phyloP scores from a whole-genome alignment of 2,113 vertebrate species.

The Numida meleagris region DNA sequence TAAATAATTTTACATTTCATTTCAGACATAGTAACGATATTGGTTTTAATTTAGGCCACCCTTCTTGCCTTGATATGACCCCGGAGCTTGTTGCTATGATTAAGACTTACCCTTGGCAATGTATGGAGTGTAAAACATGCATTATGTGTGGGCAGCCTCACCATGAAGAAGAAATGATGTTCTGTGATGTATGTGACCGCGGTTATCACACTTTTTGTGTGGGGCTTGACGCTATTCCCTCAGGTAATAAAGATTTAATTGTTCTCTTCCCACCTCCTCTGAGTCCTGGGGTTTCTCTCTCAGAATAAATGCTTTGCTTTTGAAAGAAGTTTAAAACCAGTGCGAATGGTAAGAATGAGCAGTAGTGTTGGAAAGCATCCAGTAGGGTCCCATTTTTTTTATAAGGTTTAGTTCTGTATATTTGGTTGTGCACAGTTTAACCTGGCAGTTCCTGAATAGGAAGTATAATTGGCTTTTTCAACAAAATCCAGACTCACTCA shows the following conservation, averaged over 20 bases:
- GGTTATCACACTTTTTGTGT: constrained; percentile 99
- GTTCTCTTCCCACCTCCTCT: not conserved
- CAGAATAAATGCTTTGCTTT: not conserved
- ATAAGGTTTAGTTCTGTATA: constrained; percentile 47
- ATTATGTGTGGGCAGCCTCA: constrained; percentile 95
- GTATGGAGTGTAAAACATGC: constrained; percentile 99
- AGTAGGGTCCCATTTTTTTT: not conserved
- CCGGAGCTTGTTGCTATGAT: constrained; percentile 89
- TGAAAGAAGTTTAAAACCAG: not conserved
- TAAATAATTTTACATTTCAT: not conserved
- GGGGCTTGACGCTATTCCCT: constrained; percentile 92
- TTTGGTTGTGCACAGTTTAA: constrained; percentile 51
- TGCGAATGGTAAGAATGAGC: not conserved
- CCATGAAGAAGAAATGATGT: constrained; percentile 99
- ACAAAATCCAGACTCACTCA: not conserved
- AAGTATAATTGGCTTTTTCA: constrained; percentile 23
- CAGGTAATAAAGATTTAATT: constrained; percentile 82
- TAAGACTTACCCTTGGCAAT: constrained; percentile 98
- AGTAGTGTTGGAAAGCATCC: not conserved
- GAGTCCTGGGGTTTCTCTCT: not conserved
- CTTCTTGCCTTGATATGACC: constrained; percentile 97
- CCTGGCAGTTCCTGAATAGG: not conserved
- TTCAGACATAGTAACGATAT: constrained; percentile 63
- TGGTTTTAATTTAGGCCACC: constrained; percentile 89
- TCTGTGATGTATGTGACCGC: constrained; percentile 97